Base-by-base conservation (phyloP, 2,888 invertebrate genomes). In the Andricus curvator region DNA sequence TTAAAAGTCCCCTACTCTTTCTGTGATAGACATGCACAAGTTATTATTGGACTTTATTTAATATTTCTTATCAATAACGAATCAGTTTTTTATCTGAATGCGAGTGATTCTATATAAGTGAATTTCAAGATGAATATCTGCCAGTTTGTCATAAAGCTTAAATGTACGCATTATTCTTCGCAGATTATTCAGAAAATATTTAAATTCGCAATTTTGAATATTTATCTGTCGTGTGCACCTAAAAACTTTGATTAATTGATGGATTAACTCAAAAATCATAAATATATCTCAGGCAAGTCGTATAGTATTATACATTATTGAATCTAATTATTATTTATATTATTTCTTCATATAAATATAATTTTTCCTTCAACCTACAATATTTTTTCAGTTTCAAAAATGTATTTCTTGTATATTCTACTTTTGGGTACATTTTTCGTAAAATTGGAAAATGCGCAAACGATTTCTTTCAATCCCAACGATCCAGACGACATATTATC, bases 351-450 rank as follows among this genome's bases (percentile, higher is more conserved):
- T n/a, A 56, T 9, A 56, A 56, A n/a, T n/a, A 9, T 8, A 56
- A 56, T n/a, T 56, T 51, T n/a, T 56, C n/a, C n/a, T 56, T n/a
- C 8, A 56, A n/a, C 15, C 56, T n/a, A 9, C 56, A 56, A 56
- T 56, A 56, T 56, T n/a, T 56, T 56, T 56, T 56, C 56, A 56
- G 56, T 56, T 56, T 56, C n/a, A n/a, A 56, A 56, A 56, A 56
- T 56, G 56, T 56, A 56, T 56, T 56, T 56, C 56, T n/a, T 56
- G n/a, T 56, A 56, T n/a, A 56, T 56, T 56, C 56, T 56, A 56
- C 56, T 56, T 56, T 56, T 56, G 56, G 56, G 56, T 56, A 56
- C 56, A 56, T 56, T 3, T 56, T 56, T 56, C n/a, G 56, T 56
- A 56, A 56, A n/a, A n/a, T 56, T n/a, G n/a, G 56, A 56, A 56